Conservation (phyloP, 2,113 vertebrate species). For the Zosterops pallidus region DNA sequence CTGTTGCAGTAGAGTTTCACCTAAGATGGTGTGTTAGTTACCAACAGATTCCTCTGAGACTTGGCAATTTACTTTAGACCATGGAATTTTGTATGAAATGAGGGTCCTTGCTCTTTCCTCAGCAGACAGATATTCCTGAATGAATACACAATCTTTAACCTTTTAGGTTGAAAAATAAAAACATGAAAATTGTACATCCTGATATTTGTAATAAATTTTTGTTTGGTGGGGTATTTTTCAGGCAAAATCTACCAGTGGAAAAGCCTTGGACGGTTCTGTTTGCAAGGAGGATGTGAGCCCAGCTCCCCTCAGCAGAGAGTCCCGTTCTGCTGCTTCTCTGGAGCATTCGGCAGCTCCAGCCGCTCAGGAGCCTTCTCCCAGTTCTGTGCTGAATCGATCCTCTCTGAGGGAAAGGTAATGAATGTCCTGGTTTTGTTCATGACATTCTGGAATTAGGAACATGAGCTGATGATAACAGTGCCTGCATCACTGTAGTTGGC, state of each 20-base stretch:
- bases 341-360: constrained; percentile 62
- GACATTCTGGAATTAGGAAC: not conserved
- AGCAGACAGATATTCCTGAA: not conserved
- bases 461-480: not conserved
- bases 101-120: not conserved
- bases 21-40: not conserved
- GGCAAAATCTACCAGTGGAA: constrained; percentile 59
- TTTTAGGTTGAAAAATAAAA: not conserved
- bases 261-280: constrained; percentile 54
- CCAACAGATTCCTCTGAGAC: not conserved
- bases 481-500: not conserved
- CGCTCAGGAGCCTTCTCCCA: constrained; percentile 64
- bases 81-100: not conserved
- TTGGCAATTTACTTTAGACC: not conserved
- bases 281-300: constrained; percentile 52
- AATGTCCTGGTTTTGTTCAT: not conserved
- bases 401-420: constrained; percentile 89
- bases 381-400: constrained; percentile 73
- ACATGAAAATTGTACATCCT: not conserved
- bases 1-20: not conserved
- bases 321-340: constrained; percentile 34
- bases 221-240: constrained; percentile 31
- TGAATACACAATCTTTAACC: not conserved
- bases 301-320: not conserved
- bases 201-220: not conserved